Evolutionary conservation across 2,797 vertebrate species (phyloP), one percentile per base, ranked within the genome.

Genomic region (Zenarchopterus dispar): DNA sequence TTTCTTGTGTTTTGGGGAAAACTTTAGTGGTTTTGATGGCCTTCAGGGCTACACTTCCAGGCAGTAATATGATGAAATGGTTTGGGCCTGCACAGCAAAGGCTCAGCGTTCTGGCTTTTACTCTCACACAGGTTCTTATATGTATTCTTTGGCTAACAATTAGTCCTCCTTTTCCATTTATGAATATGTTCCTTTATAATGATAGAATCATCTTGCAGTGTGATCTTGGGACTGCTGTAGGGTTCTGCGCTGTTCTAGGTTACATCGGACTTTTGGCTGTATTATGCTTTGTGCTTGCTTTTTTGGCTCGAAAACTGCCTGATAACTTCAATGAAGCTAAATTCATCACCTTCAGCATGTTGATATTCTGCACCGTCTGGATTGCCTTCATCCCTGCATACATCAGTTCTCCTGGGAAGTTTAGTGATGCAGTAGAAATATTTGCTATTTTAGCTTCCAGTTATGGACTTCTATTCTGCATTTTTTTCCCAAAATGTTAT

Each of bases 291-390:
- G 18, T 88, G 2, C 53, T 93, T 16, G 90, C 92, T 48, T 92
- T 93, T 83, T 48, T 93, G 51, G 86, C 84, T 10, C 74, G 92
- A 9, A 93, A 88, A 22, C 45, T 93, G 11, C 93, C 92, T 6
- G 88, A 93, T 76, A 86, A 90, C 19, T 93, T 93, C 5, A 93
- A 93, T 47, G 90, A 93, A 55, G 92, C 91, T 2, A 92, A 92
- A 62, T 73, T 88, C 0, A 93, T 93, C 49, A 92, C 90, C 6
- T 94, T 93, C 62, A 93, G 92, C 68, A 93, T 93, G 89, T 13
- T 93, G 41, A 93, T 91, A 78, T 93, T 93, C 76, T 91, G 90
- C 74, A 87, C 90, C 1, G 91, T 93, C 0, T 93, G 90, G 92
- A 78, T 93, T 53, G 81, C 92, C 0, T 94, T 93, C 36, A 90